phyloP scores from a whole-genome alignment of 30 jellyfish, hydroid and myxozoan genomes.

The Hydractinia echinata region DNA sequence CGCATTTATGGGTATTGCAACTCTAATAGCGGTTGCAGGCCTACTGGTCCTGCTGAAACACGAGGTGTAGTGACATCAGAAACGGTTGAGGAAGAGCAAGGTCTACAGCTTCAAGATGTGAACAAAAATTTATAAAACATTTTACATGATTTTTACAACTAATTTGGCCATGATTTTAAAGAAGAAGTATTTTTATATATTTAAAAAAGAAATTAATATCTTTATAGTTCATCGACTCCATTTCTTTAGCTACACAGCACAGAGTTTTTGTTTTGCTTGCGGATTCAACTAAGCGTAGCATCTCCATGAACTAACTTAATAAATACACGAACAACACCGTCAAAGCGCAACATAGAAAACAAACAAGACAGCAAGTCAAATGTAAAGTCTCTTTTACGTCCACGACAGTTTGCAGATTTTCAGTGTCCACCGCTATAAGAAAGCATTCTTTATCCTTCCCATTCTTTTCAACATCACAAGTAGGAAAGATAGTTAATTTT shows the following conservation, averaged over 20 bases:
- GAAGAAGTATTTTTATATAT: neutral
- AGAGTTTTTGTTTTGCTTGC: too few species aligned
- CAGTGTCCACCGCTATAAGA: neutral
- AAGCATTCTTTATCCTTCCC: too few species aligned
- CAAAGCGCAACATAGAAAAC: neutral
- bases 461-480: too few species aligned
- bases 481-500: too few species aligned
- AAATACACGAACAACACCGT: neutral
- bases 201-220: neutral
- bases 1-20: slow-evolving; percentile 40
- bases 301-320: neutral
- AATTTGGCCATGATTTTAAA: neutral
- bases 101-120: neutral
- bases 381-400: neutral
- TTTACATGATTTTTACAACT: neutral
- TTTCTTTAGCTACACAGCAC: neutral
- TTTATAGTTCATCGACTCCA: neutral
- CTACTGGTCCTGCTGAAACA: slow-evolving; percentile 47
- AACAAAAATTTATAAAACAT: too few species aligned
- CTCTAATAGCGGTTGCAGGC: slow-evolving; percentile 34
- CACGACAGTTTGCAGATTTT: neutral
- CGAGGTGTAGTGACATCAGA: slow-evolving; percentile 47
- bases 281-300: neutral
- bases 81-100: slow-evolving; percentile 25
- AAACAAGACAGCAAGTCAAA: neutral